phyloP scores from a whole-genome alignment of 2,888 invertebrate species.

The Deilephila elpenor region DNA sequence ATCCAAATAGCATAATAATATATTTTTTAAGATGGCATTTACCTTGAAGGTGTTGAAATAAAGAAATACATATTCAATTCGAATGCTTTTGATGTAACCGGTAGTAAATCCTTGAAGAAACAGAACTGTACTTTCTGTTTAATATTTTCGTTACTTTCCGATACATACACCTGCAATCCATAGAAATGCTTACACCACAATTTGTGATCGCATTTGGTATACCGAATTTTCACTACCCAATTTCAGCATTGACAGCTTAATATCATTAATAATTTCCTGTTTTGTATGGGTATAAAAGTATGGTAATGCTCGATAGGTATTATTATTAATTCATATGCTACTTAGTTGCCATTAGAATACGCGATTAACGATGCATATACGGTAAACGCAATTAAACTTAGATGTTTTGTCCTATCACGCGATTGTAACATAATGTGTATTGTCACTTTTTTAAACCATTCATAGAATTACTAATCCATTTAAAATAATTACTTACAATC shows the following conservation, averaged over 20 bases:
- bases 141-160: too few species aligned
- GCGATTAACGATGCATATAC: slow-evolving; percentile 1
- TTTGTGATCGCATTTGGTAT: neutral
- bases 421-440: neutral
- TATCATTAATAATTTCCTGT: slow-evolving; percentile 11
- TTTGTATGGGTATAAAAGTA: neutral
- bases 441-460: neutral
- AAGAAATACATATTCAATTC: too few species aligned
- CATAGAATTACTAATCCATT: too few species aligned
- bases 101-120: too few species aligned
- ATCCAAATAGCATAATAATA: too few species aligned
- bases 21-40: too few species aligned
- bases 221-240: slow-evolving; percentile 20
- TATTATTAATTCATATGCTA: slow-evolving; percentile 16
- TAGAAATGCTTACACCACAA: slow-evolving; percentile 10
- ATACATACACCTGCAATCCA: neutral
- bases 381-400: slow-evolving; percentile 2
- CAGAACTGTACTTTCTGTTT: too few species aligned
- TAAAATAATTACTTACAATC: too few species aligned
- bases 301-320: slow-evolving; percentile 7
- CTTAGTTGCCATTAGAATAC: neutral
- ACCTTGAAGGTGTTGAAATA: too few species aligned
- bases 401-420: neutral
- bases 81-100: too few species aligned
- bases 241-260: slow-evolving; percentile 19